Evolutionary conservation across 2,113 vertebrate genomes (phyloP).

Genomic region (Cinclus mexicanus): DNA sequence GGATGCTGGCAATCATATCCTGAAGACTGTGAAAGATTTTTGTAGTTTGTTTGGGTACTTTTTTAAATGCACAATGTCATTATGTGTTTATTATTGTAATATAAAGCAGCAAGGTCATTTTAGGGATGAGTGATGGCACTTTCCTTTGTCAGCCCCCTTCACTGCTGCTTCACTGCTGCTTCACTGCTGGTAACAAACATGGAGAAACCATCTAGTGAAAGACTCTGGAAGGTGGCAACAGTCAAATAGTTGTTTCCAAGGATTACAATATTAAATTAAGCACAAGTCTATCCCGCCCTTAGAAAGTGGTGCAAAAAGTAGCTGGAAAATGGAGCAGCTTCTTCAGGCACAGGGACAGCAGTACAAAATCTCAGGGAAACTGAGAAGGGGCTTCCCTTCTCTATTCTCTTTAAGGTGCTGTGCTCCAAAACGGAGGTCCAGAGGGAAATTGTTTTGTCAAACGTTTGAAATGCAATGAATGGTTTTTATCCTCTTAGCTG

Average conservation of each 20-base stretch:
- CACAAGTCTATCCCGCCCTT: not conserved
- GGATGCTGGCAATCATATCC: not conserved
- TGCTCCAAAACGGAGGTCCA: not conserved
- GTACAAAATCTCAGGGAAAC: not conserved
- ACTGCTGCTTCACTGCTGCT: not conserved
- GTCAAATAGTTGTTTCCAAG: not conserved
- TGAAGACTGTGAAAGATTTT: not conserved
- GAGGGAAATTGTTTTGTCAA: not conserved
- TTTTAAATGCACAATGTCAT: not conserved
- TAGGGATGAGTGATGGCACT: not conserved
- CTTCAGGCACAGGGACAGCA: not conserved
- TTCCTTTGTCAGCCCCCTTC: not conserved
- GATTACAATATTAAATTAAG: not conserved
- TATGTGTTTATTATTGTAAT: not conserved
- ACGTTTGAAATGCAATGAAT: not conserved
- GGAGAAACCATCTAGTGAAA: not conserved
- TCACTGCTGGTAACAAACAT: not conserved
- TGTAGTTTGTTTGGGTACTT: not conserved
- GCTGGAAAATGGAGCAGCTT: not conserved
- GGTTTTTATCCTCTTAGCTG: not conserved
- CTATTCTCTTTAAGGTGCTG: not conserved
- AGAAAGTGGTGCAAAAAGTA: not conserved
- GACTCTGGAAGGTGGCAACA: not conserved
- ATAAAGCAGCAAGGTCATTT: fast-evolving
- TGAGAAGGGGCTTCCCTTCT: not conserved